Conservation (phyloP, 2,888 invertebrate species). For the Cheiracanthium punctorium region DNA sequence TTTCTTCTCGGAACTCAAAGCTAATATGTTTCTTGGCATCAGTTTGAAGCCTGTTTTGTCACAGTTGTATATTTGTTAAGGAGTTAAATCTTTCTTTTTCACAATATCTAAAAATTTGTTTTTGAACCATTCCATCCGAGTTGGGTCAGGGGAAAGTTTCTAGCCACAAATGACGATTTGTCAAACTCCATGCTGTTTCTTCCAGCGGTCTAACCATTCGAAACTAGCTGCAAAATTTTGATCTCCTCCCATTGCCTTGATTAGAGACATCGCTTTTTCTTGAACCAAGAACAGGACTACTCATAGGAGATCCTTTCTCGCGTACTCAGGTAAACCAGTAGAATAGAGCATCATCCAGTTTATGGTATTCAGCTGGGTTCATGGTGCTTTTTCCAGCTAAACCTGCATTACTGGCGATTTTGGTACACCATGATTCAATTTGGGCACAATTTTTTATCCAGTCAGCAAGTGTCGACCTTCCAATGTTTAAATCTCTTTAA, state of each 20-base stretch:
- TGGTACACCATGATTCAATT: neutral
- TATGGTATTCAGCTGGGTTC: neutral
- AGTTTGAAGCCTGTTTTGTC: too few relatives aligned
- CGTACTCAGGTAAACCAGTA: neutral
- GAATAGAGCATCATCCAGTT: neutral
- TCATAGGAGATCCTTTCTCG: too few relatives aligned
- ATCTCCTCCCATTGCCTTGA: neutral
- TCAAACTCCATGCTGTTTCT: neutral
- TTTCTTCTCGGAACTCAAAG: too few relatives aligned
- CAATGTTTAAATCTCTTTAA: neutral
- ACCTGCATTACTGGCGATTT: neutral
- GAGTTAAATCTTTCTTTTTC: too few relatives aligned
- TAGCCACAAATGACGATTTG: too few relatives aligned
- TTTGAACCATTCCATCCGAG: too few relatives aligned
- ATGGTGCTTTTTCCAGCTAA: neutral
- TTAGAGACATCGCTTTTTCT: neutral
- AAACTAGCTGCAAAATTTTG: too few relatives aligned
- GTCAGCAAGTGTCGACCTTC: neutral
- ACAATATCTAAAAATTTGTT: too few relatives aligned
- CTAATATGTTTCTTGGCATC: too few relatives aligned
- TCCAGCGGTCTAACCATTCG: too few relatives aligned
- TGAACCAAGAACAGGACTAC: neutral
- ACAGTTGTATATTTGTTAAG: too few relatives aligned
- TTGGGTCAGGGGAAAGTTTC: too few relatives aligned
- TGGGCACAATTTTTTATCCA: neutral